Evolutionary conservation across 2,888 invertebrate species (phyloP).

Genomic region (Cephus runcator): DNA sequence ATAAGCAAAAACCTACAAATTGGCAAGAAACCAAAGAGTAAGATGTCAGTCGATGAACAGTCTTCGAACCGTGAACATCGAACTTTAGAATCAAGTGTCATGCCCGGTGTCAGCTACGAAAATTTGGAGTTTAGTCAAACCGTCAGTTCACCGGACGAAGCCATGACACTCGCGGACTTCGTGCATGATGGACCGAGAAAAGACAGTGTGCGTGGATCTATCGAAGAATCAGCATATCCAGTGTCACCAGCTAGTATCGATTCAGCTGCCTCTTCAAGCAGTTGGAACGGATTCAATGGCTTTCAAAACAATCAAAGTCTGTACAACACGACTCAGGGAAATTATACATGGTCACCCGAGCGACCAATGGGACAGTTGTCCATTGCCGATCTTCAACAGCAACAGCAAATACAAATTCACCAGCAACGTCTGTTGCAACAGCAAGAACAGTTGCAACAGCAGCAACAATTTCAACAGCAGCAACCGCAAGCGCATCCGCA

Average conservation of each 20-base stretch:
- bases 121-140: background rate
- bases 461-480: conserved; percentile 14
- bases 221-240: conserved; percentile 28
- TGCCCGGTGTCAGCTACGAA: conserved; percentile 1
- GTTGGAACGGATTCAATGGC: conserved; percentile 21
- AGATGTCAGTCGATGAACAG: conserved; percentile 34
- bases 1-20: conserved; percentile 36
- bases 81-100: conserved; percentile 1
- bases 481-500: conserved; percentile 14
- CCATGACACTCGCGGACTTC: conserved; percentile 25
- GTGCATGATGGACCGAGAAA: conserved; percentile 2
- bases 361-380: background rate
- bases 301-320: background rate
- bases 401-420: conserved; percentile 13
- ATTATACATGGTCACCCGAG: background rate
- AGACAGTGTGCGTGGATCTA: conserved; percentile 15
- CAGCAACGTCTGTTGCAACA: conserved; percentile 13
- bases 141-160: background rate
- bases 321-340: background rate
- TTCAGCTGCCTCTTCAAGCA: conserved; percentile 26
- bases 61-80: conserved; percentile 28
- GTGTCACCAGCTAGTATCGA: conserved; percentile 34
- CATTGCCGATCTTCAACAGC: conserved; percentile 12
- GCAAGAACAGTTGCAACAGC: conserved; percentile 11
- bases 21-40: conserved; percentile 28